These are phyloP conservation scores for Eumacrocentrus americanus DNA, from an alignment of 2,888 invertebrate species.

Conservation along the genomic window DNA sequence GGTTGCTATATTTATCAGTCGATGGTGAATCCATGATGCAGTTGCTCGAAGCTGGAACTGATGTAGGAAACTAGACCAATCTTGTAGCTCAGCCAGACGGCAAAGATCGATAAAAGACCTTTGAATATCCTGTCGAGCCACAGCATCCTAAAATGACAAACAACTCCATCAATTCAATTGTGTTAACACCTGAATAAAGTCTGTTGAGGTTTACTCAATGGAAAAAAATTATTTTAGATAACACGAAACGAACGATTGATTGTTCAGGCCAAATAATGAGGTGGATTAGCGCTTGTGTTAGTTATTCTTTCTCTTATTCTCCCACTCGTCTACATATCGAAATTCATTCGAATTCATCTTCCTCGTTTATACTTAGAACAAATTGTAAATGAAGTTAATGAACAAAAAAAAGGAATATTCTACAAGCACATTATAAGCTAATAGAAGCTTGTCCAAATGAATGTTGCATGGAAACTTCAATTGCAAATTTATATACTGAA, in stretches of 20 bases:
- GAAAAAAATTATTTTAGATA: neutral
- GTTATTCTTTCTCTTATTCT: no score
- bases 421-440: neutral
- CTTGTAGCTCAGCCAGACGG: constrained; percentile 36
- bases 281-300: no score
- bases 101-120: constrained; percentile 30
- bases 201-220: neutral
- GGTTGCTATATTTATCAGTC: neutral
- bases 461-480: no score
- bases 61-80: constrained; percentile 23
- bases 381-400: neutral
- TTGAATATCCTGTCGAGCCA: constrained; percentile 48
- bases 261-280: no score
- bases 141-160: constrained; percentile 46
- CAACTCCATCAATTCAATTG: neutral
- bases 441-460: no score
- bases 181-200: neutral
- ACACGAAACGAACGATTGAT: no score
- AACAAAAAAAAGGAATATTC: neutral
- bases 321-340: no score
- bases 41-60: neutral
- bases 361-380: constrained; percentile 10
- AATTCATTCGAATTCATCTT: no score
- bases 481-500: neutral
- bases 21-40: neutral